Conservation (phyloP, 2,888 invertebrate genomes). For the Tachina lurida region DNA sequence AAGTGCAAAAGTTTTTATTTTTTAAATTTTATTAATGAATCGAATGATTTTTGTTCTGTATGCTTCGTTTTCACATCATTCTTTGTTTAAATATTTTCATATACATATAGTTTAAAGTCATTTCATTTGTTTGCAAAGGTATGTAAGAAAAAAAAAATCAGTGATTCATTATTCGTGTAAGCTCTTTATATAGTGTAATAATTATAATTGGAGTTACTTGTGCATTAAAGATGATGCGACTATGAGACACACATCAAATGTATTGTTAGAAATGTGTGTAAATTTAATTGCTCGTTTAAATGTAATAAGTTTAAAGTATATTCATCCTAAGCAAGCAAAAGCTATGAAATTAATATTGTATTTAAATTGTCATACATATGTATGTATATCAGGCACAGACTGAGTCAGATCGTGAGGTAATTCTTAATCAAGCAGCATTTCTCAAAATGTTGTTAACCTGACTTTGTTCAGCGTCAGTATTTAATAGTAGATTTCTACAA, state of each 20-base stretch:
- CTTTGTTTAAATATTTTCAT: slow-evolving; percentile 20
- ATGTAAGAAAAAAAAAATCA: slow-evolving; percentile 40
- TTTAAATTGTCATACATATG: background rate
- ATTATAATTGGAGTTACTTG: slow-evolving; percentile 28
- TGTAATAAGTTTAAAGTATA: background rate
- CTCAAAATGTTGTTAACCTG: background rate
- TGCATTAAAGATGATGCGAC: slow-evolving; percentile 12
- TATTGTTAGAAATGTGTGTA: slow-evolving; percentile 10
- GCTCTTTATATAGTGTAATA: slow-evolving; percentile 12
- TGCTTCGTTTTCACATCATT: slow-evolving; percentile 4
- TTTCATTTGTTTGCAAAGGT: slow-evolving; percentile 28
- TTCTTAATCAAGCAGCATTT: background rate
- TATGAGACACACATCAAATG: slow-evolving; percentile 35
- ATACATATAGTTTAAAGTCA: slow-evolving; percentile 25
- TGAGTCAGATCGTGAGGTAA: background rate
- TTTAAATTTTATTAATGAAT: slow-evolving; percentile 45
- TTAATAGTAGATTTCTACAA: background rate
- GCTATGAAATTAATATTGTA: background rate
- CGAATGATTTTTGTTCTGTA: slow-evolving; percentile 9
- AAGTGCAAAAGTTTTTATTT: background rate
- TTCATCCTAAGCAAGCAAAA: background rate
- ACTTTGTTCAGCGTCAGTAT: background rate
- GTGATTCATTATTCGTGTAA: slow-evolving; percentile 57
- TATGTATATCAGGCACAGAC: background rate
- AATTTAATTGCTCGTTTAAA: slow-evolving; percentile 7